phyloP scores from a whole-genome alignment of 2,113 vertebrate genomes.

The Ictalurus furcatus region DNA sequence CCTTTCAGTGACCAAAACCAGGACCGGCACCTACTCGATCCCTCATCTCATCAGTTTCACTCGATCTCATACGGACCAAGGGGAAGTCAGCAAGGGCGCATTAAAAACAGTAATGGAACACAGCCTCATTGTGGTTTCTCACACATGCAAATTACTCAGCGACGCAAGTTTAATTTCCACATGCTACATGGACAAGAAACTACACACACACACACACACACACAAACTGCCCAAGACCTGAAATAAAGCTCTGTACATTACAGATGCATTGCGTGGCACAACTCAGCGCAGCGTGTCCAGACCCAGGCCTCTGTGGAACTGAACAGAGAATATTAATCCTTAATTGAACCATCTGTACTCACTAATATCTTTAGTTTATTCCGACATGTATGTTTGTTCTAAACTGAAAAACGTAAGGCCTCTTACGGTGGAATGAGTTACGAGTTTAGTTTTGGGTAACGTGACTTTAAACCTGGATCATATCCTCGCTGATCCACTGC shows the following conservation, averaged over 20 bases:
- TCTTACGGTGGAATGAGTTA: neutral
- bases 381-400: neutral
- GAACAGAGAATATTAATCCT: neutral
- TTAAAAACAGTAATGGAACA: neutral
- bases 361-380: neutral
- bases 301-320: neutral
- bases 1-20: neutral
- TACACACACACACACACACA: neutral
- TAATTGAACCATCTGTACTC: neutral
- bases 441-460: neutral
- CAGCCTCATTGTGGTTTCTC: slow-evolving; percentile 57
- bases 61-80: neutral
- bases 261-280: neutral
- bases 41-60: neutral
- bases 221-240: neutral
- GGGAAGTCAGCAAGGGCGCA: neutral
- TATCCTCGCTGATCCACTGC: no score
- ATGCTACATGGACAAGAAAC: slow-evolving; percentile 64
- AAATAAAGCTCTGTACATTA: slow-evolving; percentile 6
- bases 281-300: neutral
- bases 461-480: no score
- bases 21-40: neutral
- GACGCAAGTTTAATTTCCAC: slow-evolving; percentile 60
- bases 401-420: neutral
- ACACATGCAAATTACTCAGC: slow-evolving; percentile 68